These are phyloP conservation scores for Melanophora roralis DNA, from an alignment of 2,888 invertebrate genomes.

Conservation along the genomic window DNA sequence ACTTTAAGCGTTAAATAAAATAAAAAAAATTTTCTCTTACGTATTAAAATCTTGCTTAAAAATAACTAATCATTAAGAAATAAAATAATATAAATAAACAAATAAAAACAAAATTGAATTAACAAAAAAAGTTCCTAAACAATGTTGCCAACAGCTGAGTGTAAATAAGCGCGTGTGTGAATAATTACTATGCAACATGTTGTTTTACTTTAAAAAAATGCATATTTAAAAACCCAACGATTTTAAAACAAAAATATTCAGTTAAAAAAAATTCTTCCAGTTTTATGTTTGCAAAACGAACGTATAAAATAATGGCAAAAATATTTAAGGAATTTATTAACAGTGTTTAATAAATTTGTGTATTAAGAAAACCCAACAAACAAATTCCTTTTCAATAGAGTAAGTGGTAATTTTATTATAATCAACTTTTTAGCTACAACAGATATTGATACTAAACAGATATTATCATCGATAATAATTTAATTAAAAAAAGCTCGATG, in stretches of 20 bases:
- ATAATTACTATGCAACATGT: constrained; percentile 45
- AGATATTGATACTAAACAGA: too few relatives aligned
- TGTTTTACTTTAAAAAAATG: constrained; percentile 9
- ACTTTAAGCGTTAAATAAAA: too few relatives aligned
- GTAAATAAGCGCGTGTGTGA: neutral
- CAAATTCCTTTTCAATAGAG: constrained; percentile 26
- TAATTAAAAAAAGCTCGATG: too few relatives aligned
- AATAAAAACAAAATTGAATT: neutral
- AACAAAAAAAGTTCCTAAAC: constrained; percentile 56
- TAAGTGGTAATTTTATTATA: too few relatives aligned
- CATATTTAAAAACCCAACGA: constrained; percentile 43
- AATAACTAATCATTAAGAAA: neutral
- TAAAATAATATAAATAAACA: constrained; percentile 7
- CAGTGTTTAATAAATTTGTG: constrained; percentile 47
- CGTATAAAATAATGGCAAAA: constrained; percentile 23
- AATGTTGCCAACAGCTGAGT: constrained; percentile 53
- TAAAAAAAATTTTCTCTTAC: too few relatives aligned
- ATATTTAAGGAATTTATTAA: constrained; percentile 35
- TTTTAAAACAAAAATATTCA: constrained; percentile 10
- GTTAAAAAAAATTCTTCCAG: neutral
- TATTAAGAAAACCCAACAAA: neutral
- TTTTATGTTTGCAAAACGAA: constrained; percentile 3
- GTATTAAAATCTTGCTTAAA: neutral
- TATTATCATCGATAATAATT: too few relatives aligned
- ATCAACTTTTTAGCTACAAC: too few relatives aligned